These are phyloP conservation scores for Eucera pruinosa DNA, from an alignment of 2,888 invertebrate genomes.

Conservation along the genomic window DNA sequence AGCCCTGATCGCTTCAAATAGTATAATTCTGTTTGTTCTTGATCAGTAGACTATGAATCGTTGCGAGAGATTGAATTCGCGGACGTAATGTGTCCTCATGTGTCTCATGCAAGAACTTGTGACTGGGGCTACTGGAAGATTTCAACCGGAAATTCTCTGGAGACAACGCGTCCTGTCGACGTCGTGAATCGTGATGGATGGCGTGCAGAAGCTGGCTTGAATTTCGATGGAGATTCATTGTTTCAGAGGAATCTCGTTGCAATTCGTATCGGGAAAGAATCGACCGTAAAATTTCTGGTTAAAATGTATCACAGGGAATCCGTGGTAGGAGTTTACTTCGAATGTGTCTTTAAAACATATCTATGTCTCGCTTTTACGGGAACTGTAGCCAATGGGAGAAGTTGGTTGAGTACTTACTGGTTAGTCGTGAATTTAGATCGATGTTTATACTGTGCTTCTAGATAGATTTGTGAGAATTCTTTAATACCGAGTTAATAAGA, in stretches of 20 bases:
- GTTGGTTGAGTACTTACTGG: not conserved
- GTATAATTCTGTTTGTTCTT: not conserved
- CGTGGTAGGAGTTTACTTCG: not conserved
- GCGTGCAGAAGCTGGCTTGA: conserved; percentile 6
- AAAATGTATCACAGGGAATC: conserved; percentile 1
- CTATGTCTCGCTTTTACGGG: not conserved
- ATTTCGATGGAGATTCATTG: conserved; percentile 42
- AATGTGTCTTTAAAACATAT: not conserved
- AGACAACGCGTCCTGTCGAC: conserved; percentile 33
- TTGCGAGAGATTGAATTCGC: conserved; percentile 40
- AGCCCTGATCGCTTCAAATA: too few relatives aligned
- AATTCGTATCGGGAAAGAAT: conserved; percentile 12
- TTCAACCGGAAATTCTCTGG: conserved; percentile 39
- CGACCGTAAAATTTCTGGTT: conserved; percentile 21
- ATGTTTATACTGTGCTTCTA: not conserved
- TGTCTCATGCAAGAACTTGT: conserved; percentile 4
- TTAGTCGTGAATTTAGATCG: not conserved
- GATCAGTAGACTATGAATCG: not conserved
- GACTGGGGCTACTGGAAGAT: conserved; percentile 11
- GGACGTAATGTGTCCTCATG: not conserved
- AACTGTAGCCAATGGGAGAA: not conserved
- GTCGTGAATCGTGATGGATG: conserved; percentile 46
- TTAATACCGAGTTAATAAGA: not conserved
- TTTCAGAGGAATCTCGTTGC: not conserved
- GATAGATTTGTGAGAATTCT: not conserved